A percentile compares a stretch with the other conserved stretches of the same genome.
phyloP scores from a whole-genome alignment of 1,140 invertebrate genomes.

The Drosophila seguyi region DNA sequence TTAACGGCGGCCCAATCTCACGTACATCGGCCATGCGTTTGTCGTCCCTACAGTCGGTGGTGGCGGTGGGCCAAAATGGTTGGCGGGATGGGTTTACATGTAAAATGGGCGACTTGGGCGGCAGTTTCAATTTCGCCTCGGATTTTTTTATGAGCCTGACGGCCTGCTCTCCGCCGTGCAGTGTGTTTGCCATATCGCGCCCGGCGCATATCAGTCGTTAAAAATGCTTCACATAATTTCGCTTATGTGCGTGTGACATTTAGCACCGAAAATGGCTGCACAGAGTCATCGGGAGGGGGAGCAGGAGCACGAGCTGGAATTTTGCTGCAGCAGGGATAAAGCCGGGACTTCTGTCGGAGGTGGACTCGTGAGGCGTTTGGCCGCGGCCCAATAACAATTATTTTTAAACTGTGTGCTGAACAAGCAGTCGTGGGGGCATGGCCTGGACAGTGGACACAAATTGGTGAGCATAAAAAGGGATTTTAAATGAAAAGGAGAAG shows the following conservation, averaged over 20 bases:
- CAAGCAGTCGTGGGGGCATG: conserved; percentile 2
- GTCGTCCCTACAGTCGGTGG: conserved; percentile 30
- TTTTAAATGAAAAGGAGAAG: not conserved
- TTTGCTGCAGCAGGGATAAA: conserved; percentile 6
- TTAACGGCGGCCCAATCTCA: conserved; percentile 78
- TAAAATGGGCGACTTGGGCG: conserved; percentile 31
- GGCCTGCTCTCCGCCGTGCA: conserved; percentile 31
- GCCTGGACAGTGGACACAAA: conserved; percentile 29
- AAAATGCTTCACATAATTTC: conserved; percentile 81
- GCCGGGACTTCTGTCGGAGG: conserved; percentile 11
- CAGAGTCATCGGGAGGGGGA: conserved; percentile 9
- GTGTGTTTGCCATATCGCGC: conserved; percentile 61
- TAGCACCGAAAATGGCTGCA: conserved; percentile 52
- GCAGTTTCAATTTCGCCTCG: conserved; percentile 72
- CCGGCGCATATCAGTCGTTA: conserved; percentile 72
- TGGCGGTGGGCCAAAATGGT: conserved; percentile 14
- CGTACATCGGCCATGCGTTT: conserved; percentile 81
- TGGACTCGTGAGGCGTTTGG: conserved; percentile 34
- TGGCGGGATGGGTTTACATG: conserved; percentile 17
- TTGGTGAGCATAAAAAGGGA: conserved; percentile 7
- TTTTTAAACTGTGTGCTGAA: conserved; percentile 72
- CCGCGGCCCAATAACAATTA: conserved; percentile 63
- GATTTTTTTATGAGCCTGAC: conserved; percentile 66
- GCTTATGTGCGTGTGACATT: conserved; percentile 80
- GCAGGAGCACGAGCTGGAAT: not conserved